Conservation (phyloP, 2,888 invertebrate genomes). For the Drosophila tanythrix region DNA sequence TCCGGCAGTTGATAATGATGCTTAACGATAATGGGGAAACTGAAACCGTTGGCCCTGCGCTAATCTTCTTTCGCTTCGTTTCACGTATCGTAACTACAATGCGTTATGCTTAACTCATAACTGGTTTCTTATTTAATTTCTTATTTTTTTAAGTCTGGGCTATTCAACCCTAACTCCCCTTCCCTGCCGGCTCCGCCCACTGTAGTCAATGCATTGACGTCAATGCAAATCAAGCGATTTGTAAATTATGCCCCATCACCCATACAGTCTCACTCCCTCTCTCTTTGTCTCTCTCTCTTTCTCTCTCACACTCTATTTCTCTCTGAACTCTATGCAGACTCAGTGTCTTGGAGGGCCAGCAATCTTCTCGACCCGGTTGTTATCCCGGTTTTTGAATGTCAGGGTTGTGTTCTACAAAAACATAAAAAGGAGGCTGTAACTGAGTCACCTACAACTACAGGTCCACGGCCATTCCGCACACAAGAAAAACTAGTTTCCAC, state of each 20-base stretch:
- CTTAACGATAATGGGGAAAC: constrained; percentile 1
- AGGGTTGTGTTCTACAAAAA: constrained; percentile 73
- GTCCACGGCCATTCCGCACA: constrained; percentile 26
- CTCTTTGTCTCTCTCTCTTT: not conserved
- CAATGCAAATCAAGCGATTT: constrained; percentile 73
- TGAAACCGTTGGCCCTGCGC: constrained; percentile 20
- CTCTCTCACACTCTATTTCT: not conserved
- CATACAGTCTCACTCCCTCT: not conserved
- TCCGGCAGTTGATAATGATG: constrained; percentile 13
- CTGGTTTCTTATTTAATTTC: constrained; percentile 43
- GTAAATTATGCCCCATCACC: constrained; percentile 26
- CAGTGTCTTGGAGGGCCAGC: constrained; percentile 40
- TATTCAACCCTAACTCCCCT: constrained; percentile 22
- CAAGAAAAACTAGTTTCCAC: constrained; percentile 40
- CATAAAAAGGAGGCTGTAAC: constrained; percentile 33
- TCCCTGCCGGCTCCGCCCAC: not conserved
- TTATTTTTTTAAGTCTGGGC: not conserved
- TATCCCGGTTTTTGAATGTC: constrained; percentile 61
- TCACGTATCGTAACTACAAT: constrained; percentile 33
- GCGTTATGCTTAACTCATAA: constrained; percentile 47
- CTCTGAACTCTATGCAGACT: constrained; percentile 34
- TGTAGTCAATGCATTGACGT: constrained; percentile 63
- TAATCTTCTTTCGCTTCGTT: constrained; percentile 28
- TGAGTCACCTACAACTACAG: constrained; percentile 64
- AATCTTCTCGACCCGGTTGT: constrained; percentile 3